A percentile compares a stretch with the other conserved stretches of the same genome.
Evolutionary conservation across 35 echinoderm and acorn worm genomes (phyloP).

Genomic region (Amphiura filiformis): DNA sequence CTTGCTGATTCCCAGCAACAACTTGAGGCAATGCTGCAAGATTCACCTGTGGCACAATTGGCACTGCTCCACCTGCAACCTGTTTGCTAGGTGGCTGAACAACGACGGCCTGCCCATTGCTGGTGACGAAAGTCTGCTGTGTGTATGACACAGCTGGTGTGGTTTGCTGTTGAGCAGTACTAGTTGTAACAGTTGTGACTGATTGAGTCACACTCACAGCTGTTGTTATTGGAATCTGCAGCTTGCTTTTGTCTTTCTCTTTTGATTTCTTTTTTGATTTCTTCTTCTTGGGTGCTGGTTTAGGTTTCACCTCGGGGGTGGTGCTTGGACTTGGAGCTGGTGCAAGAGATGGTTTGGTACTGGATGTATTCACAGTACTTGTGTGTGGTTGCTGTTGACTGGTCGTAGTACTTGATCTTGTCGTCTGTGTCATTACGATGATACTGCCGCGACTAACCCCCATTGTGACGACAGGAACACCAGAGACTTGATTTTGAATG

Average conservation of each 20-base stretch:
- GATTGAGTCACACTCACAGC: neutral
- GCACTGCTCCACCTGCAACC: neutral
- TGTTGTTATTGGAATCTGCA: neutral
- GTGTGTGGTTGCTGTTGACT: constrained; percentile 30
- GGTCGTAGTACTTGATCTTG: neutral
- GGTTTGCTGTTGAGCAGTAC: neutral
- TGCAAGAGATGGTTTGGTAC: neutral
- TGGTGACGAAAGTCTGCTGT: neutral
- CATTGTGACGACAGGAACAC: constrained; percentile 76
- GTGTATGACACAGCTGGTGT: neutral
- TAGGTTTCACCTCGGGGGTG: neutral
- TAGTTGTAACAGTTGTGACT: neutral
- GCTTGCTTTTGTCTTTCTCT: neutral
- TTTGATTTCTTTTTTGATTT: constrained; percentile 2
- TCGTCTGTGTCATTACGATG: constrained; percentile 74
- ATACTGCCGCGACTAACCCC: constrained; percentile 79
- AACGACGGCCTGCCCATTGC: neutral
- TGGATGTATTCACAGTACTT: neutral
- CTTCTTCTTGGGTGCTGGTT: neutral
- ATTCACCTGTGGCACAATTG: neutral
- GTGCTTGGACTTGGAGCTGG: neutral
- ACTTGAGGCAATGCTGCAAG: neutral
- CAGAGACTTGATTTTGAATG: constrained; percentile 34
- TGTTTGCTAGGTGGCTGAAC: neutral
- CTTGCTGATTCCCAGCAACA: too few relatives aligned